Percentiles rank a stretch among this genome's conserved stretches.
Evolutionary conservation across 2,797 vertebrate genomes (phyloP).

Genomic region (Microctenopoma steveboyesi): DNA sequence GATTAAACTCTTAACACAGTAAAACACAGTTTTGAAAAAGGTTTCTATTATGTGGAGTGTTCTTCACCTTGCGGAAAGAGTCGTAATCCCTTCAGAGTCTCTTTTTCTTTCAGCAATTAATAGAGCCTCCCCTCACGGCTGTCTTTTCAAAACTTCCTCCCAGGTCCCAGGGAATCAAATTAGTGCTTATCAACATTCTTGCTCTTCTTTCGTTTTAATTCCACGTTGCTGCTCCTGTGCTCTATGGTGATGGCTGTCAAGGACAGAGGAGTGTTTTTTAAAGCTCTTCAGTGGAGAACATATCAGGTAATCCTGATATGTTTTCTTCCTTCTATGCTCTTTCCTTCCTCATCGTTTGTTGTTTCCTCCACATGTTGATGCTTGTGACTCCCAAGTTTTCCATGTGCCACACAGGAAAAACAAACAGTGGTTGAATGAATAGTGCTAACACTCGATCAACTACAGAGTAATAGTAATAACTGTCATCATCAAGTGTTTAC

Average conservation of each 20-base stretch:
- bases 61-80: constrained; percentile 51
- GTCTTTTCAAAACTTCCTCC: constrained; percentile 41
- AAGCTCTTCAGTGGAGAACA: constrained; percentile 13
- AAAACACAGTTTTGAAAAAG: neutral
- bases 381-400: neutral
- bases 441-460: neutral
- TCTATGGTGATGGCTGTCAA: constrained; percentile 15
- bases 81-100: constrained; percentile 52
- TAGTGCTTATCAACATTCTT: constrained; percentile 52
- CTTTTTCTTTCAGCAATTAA: constrained; percentile 60
- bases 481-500: neutral
- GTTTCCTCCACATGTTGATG: constrained; percentile 7
- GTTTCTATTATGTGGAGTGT: constrained; percentile 25
- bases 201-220: constrained; percentile 57
- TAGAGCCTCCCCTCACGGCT: constrained; percentile 29
- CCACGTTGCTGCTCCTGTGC: constrained; percentile 29
- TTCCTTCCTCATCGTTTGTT: neutral
- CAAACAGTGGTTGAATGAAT: constrained; percentile 8
- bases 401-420: neutral
- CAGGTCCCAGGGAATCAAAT: constrained; percentile 58
- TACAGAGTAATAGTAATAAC: neutral
- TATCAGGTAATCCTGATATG: neutral
- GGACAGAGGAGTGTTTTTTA: constrained; percentile 12
- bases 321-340: neutral
- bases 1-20: neutral